Evolutionary conservation across 1,140 invertebrate species (phyloP), one percentile per base, ranked within the genome.

Genomic region (Apis florea): DNA sequence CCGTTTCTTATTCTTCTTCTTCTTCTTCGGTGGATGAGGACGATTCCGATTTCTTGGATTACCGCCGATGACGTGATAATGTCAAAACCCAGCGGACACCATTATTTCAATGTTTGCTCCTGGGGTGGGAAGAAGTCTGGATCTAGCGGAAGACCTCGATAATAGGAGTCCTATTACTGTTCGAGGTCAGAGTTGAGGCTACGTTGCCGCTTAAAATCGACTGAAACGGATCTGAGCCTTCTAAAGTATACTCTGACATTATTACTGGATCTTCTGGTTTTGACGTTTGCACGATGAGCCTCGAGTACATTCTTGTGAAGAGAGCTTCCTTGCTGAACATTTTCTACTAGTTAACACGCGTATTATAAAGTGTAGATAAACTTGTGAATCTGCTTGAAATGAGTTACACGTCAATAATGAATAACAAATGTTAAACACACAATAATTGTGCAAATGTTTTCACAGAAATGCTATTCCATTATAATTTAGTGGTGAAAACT

Each of bases 151-250:
- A 47, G 59, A 54, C 78, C 49, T 54, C 59, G 17, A 53, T 79
- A 79, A 79, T 79, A 69, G 78, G 31, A 79, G 69, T 64, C 58
- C 78, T 79, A 79, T 79, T 73, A 64, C 78, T 17, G 78, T 19
- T 54, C 21, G 51, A 64, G 58, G 49, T 17, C 31, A 56, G 21
- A 51, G 21, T 70, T 31, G 47, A 13, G 10, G 58, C 26, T 40
- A 54, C 68, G 77, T 79, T 64, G 51, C 40, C 69, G 51, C 69
- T 73, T 59, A n/a, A 13, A 73, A 47, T 53, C 21, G 59, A 31
- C 59, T 56, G 51, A 31, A 66, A 64, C 61, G 15, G 58, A 11
- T 73, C 31, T 19, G 61, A 63, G 19, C 17, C 51, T 40, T 54
- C 59, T 73, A 72, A 73, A 73, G 69, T 79, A 79, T 59, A 59